Base-by-base conservation (phyloP, 2,113 vertebrate genomes). In the Vimba vimba region DNA sequence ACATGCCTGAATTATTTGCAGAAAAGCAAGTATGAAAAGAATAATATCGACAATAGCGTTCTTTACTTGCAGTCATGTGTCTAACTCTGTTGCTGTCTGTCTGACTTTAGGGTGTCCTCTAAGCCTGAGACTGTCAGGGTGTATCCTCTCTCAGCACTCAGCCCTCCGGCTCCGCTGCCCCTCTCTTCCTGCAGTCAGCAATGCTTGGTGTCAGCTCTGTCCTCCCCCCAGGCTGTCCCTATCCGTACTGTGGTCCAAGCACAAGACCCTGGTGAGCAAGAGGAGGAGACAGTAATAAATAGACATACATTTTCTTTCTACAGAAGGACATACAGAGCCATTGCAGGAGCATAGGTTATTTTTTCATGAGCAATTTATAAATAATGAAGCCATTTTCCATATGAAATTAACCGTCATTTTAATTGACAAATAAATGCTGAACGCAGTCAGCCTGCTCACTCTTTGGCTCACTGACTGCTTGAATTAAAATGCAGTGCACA, bases 181-280 rank as follows among this genome's bases (percentile, higher is more conserved):
- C 11, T 71, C 13, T 87, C 45, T 23, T 87, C 45, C 10, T 95
- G 95, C 88, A 94, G 93, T 3, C 92, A 88, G 81, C 93, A 85
- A 79, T 91, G 92, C 2, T 10, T 93, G 84, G 91, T 94, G 33
- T 86, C 90, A 47, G 83, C 91, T 59, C 87, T 88, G 81, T 90
- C 94, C 80, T 89, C 91, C 23, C 92, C 68, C 39, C 80, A 82
- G 68, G 74, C 94, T 76, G 88, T 91, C 0, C 84, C 27, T 52
- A 66, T 87, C 43, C 92, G 89, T 36, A 92, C 92, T 39, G 85
- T 91, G 33, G 91, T 93, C 52, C 87, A 86, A 30, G 93, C 94
- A 66, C 91, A 94, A 84, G 94, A 95, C 82, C 84, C 59, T 87
- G 93, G 94, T 95, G 91, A 84, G 91, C 39, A 57, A 64, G 43